Conservation (phyloP, 30 jellyfish, hydroid and myxozoan species). For the Aurelia aurita complex sp. Pacific region DNA sequence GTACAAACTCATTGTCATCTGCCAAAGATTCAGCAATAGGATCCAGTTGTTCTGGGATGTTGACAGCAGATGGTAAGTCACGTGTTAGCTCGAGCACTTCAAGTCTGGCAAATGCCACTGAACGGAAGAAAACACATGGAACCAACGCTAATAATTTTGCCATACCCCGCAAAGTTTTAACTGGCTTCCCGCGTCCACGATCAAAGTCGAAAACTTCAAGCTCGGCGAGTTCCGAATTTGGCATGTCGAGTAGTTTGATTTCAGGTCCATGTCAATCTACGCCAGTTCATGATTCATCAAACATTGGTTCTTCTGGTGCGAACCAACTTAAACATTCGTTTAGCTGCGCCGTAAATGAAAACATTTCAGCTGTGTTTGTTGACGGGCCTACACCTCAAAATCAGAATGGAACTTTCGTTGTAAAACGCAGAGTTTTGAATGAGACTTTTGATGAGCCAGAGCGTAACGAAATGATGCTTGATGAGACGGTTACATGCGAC, state of each 20-base stretch:
- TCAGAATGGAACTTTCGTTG: background rate
- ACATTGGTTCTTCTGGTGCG: background rate
- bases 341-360: conserved; percentile 14
- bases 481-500: background rate
- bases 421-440: conserved; percentile 13
- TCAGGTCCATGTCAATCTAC: conserved; percentile 55
- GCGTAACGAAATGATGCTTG: conserved; percentile 8
- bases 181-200: conserved; percentile 9
- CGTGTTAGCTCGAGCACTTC: no score
- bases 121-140: background rate
- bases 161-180: background rate
- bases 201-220: conserved; percentile 25
- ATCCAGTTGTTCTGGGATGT: no score
- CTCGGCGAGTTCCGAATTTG: conserved; percentile 59
- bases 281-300: conserved; percentile 22
- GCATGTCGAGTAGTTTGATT: background rate
- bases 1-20: background rate
- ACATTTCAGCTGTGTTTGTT: conserved; percentile 50
- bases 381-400: conserved; percentile 7
- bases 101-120: background rate
- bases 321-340: conserved; percentile 21
- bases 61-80: no score
- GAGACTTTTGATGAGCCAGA: conserved; percentile 25
- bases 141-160: background rate
- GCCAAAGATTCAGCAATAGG: no score